phyloP scores from a whole-genome alignment of 2,888 invertebrate species.

The Diploptera punctata region DNA sequence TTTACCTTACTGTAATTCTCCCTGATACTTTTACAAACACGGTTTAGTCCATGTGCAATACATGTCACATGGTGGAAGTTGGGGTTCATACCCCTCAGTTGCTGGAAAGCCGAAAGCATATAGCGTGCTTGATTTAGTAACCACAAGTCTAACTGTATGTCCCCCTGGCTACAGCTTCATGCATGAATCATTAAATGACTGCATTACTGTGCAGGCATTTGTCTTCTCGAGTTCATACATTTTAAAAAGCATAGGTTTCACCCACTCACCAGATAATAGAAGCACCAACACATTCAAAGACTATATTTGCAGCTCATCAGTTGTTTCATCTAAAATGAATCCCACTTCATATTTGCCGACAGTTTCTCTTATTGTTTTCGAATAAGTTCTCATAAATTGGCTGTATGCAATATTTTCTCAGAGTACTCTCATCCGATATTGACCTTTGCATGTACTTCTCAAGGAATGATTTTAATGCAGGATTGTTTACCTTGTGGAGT shows the following conservation, averaged over 20 bases:
- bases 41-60: background rate
- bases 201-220: slow-evolving; percentile 26
- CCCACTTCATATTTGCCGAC: slow-evolving; percentile 10
- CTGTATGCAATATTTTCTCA: slow-evolving; percentile 10
- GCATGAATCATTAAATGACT: slow-evolving; percentile 9
- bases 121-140: slow-evolving; percentile 15
- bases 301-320: slow-evolving; percentile 26
- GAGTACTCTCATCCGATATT: slow-evolving; percentile 14
- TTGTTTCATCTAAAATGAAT: slow-evolving; percentile 20
- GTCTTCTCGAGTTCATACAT: slow-evolving; percentile 22
- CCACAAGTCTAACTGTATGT: slow-evolving; percentile 7
- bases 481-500: background rate
- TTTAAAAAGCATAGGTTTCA: slow-evolving; percentile 12
- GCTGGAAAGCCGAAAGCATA: slow-evolving; percentile 20
- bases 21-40: slow-evolving; percentile 11
- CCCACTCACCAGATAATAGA: slow-evolving; percentile 13
- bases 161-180: background rate
- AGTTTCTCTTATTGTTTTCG: background rate
- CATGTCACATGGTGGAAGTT: slow-evolving; percentile 8
- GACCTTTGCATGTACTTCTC: background rate
- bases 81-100: slow-evolving; percentile 21
- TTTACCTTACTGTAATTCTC: slow-evolving; percentile 2
- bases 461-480: slow-evolving; percentile 1
- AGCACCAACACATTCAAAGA: slow-evolving; percentile 13
- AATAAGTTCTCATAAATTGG: background rate